These are phyloP conservation scores for Tubulanus polymorphus DNA, from an alignment of 2,888 invertebrate species.

Conservation along the genomic window DNA sequence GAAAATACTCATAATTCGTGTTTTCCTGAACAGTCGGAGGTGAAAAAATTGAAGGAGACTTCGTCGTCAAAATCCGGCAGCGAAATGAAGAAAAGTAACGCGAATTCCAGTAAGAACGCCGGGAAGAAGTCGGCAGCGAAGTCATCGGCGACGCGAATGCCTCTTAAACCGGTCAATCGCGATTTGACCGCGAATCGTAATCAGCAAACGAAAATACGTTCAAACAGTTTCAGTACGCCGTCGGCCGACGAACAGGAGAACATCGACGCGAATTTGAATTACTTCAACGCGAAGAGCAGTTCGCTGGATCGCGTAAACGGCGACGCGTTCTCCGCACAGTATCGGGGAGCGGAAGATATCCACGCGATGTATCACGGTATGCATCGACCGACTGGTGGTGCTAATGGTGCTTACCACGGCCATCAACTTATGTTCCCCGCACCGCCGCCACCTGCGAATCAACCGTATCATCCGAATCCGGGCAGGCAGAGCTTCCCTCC, in stretches of 20 bases:
- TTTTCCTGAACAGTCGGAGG: neutral
- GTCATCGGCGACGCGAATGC: neutral
- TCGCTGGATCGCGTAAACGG: too few species aligned
- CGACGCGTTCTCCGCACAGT: too few species aligned
- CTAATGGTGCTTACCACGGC: too few species aligned
- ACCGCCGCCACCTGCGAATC: conserved; percentile 33
- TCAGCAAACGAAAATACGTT: conserved; percentile 13
- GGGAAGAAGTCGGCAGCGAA: neutral
- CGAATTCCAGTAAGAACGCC: too few species aligned
- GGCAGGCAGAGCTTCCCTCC: conserved; percentile 1
- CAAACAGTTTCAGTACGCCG: neutral
- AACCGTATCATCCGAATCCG: conserved; percentile 15
- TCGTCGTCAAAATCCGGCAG: neutral
- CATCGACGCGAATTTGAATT: too few species aligned
- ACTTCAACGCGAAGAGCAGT: too few species aligned
- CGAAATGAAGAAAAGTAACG: neutral
- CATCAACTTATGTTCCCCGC: too few species aligned
- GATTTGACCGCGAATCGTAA: neutral
- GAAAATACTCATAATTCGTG: neutral
- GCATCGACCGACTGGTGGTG: too few species aligned
- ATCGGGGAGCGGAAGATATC: too few species aligned
- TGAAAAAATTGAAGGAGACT: neutral
- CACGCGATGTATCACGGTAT: too few species aligned
- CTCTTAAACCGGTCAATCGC: neutral
- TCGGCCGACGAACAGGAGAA: too few species aligned